phyloP scores from a whole-genome alignment of 2,797 vertebrate species.

The Enoplosus armatus region DNA sequence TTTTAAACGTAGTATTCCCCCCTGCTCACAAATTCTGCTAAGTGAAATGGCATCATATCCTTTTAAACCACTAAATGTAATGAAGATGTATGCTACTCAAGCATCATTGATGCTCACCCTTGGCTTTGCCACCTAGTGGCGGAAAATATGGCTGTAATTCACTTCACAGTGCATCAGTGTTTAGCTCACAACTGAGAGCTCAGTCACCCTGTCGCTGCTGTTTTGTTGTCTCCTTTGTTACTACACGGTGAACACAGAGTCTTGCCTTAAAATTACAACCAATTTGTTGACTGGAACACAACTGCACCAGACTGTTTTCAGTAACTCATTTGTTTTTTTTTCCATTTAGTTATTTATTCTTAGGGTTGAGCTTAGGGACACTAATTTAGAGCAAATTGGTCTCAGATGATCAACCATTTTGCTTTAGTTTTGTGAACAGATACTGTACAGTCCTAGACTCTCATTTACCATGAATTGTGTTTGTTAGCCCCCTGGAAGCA shows the following conservation, averaged over 20 bases:
- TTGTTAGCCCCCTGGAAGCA: conserved; percentile 9
- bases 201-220: conserved; percentile 22
- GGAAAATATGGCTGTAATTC: conserved; percentile 22
- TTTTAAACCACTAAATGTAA: conserved; percentile 52
- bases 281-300: conserved; percentile 14
- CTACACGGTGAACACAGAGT: background rate
- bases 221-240: conserved; percentile 21
- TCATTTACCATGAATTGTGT: conserved; percentile 22
- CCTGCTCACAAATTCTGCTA: conserved; percentile 5
- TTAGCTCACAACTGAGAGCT: background rate
- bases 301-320: background rate
- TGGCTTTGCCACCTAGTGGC: conserved; percentile 76
- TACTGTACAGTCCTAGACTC: background rate
- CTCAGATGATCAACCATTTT: conserved; percentile 30
- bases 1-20: conserved; percentile 15
- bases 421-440: conserved; percentile 34
- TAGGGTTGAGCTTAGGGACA: conserved; percentile 29
- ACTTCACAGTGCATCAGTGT: conserved; percentile 22
- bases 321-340: background rate
- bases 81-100: conserved; percentile 20
- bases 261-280: background rate
- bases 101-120: conserved; percentile 45
- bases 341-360: conserved; percentile 16
- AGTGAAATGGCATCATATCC: conserved; percentile 41
- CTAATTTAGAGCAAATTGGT: conserved; percentile 36